Conservation (phyloP, 2,113 vertebrate species). For the Myanophis thanlyinensis region DNA sequence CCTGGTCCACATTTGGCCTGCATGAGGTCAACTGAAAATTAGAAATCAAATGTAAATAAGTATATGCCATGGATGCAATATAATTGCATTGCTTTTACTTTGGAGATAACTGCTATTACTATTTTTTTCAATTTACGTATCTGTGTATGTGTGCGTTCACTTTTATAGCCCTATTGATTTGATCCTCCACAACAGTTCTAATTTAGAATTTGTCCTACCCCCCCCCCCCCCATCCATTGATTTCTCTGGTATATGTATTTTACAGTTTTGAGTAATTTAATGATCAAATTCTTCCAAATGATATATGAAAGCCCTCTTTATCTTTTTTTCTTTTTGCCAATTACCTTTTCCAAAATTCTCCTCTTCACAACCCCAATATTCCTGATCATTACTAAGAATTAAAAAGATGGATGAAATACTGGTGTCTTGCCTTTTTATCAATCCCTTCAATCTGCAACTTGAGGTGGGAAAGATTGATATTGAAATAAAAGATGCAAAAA, state of each 20-base stretch:
- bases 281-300: background rate
- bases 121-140: background rate
- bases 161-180: background rate
- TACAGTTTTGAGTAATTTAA: background rate
- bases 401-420: background rate
- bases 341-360: background rate
- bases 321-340: background rate
- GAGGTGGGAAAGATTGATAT: background rate
- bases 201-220: background rate
- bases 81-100: background rate
- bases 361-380: background rate
- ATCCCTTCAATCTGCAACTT: background rate
- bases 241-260: background rate
- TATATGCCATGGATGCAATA: background rate
- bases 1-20: background rate
- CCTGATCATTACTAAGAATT: background rate
- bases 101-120: background rate
- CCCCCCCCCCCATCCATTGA: background rate
- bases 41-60: background rate
- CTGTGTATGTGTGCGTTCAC: background rate
- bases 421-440: background rate
- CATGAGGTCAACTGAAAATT: background rate
- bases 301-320: background rate
- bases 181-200: background rate
- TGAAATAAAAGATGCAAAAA: background rate